A percentile compares a stretch with the other conserved stretches of the same genome.
These are phyloP conservation scores for Acronicta psi DNA, from an alignment of 2,888 invertebrate genomes.

Conservation along the genomic window DNA sequence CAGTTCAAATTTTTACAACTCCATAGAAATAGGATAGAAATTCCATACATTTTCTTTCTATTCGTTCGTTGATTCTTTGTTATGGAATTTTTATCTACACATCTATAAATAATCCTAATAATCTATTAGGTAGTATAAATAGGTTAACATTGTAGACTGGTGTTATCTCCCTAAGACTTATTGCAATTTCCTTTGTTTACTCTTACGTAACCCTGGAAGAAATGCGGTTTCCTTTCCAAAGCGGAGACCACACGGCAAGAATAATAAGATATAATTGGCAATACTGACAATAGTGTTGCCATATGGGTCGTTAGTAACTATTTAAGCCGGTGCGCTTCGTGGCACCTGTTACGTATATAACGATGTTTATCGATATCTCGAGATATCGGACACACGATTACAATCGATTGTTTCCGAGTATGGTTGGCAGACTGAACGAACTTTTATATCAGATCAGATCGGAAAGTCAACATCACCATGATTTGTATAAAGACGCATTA, in stretches of 20 bases:
- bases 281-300: conserved; percentile 40
- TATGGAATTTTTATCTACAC: too few species aligned
- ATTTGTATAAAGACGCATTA: background rate
- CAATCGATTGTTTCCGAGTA: conserved; percentile 60
- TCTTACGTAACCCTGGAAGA: conserved; percentile 10
- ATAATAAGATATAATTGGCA: conserved; percentile 50
- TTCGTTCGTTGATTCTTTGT: too few species aligned
- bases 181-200: conserved; percentile 3
- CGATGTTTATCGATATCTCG: conserved; percentile 56
- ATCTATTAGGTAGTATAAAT: too few species aligned
- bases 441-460: conserved; percentile 13
- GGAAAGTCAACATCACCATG: background rate
- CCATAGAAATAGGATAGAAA: too few species aligned
- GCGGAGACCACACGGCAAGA: conserved; percentile 29
- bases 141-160: too few species aligned
- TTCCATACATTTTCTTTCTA: too few species aligned
- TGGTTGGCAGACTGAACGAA: conserved; percentile 33
- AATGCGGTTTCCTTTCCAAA: conserved; percentile 23
- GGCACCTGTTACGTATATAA: conserved; percentile 62
- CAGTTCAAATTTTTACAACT: too few species aligned
- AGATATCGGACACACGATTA: conserved; percentile 57
- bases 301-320: conserved; percentile 44
- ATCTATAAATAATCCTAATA: too few species aligned
- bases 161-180: background rate
- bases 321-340: conserved; percentile 42